Evolutionary conservation across 2,888 invertebrate species (phyloP).

Genomic region (Sminthurinus aureus): DNA sequence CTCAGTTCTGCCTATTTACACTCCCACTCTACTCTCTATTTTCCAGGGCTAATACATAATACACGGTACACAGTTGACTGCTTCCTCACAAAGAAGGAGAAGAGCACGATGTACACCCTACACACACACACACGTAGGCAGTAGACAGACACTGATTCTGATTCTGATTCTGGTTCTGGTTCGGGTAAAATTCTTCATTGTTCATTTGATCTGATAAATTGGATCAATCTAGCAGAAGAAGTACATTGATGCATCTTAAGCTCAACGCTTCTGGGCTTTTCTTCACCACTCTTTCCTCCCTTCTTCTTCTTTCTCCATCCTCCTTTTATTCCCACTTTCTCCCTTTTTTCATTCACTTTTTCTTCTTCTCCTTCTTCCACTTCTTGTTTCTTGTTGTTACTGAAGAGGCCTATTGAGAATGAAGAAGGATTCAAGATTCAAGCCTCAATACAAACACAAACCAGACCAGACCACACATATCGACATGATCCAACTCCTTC

Average conservation of each 20-base stretch:
- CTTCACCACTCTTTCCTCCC: conserved; percentile 23
- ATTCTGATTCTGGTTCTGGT: too few relatives aligned
- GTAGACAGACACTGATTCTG: neutral
- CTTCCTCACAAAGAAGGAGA: too few relatives aligned
- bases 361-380: too few relatives aligned
- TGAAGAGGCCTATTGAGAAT: too few relatives aligned
- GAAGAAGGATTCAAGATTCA: too few relatives aligned
- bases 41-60: too few relatives aligned
- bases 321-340: conserved; percentile 23
- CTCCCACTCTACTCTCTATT: too few relatives aligned
- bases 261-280: conserved; percentile 41
- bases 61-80: too few relatives aligned
- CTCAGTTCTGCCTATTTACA: neutral
- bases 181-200: conserved; percentile 2
- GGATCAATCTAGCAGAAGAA: conserved; percentile 41
- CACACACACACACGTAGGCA: neutral
- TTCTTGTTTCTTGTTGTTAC: too few relatives aligned
- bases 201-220: conserved; percentile 39
- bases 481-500: too few relatives aligned
- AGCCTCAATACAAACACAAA: too few relatives aligned
- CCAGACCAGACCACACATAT: too few relatives aligned
- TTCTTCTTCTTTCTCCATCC: conserved; percentile 5
- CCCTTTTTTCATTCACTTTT: neutral
- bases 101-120: neutral
- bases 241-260: conserved; percentile 32